phyloP scores from a whole-genome alignment of 2,888 invertebrate species.

The Rhyacophila evoluta region DNA sequence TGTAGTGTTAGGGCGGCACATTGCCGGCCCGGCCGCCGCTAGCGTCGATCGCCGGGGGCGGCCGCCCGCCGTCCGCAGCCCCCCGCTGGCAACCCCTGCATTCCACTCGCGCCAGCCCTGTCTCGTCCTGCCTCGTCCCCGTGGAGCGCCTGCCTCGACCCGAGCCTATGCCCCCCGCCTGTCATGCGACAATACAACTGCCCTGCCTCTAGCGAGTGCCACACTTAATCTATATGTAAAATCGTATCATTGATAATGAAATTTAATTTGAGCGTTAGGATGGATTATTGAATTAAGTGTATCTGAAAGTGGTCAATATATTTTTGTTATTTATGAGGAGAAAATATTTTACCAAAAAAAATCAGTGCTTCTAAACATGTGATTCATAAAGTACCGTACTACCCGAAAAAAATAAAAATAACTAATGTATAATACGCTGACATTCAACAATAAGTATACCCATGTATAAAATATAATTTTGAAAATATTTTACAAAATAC shows the following conservation, averaged over 20 bases:
- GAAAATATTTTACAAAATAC: too few species aligned
- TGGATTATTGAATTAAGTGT: background rate
- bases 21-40: constrained; percentile 60
- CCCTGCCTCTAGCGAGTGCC: background rate
- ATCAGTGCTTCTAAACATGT: too few species aligned
- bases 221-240: constrained; percentile 7
- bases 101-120: constrained; percentile 67
- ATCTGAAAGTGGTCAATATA: background rate
- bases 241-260: background rate
- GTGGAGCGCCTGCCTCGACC: constrained; percentile 50
- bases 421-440: too few species aligned
- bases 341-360: too few species aligned
- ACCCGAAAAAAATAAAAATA: too few species aligned
- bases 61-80: constrained; percentile 55
- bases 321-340: background rate
- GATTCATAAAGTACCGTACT: too few species aligned
- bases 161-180: constrained; percentile 58
- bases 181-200: constrained; percentile 48
- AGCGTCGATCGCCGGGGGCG: constrained; percentile 59
- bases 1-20: constrained; percentile 70
- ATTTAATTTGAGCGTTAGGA: background rate
- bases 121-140: constrained; percentile 62
- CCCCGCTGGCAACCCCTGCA: constrained; percentile 61
- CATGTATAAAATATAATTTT: too few species aligned
- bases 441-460: too few species aligned